phyloP scores from a whole-genome alignment of 2,113 vertebrate genomes.

The Lagopus muta region DNA sequence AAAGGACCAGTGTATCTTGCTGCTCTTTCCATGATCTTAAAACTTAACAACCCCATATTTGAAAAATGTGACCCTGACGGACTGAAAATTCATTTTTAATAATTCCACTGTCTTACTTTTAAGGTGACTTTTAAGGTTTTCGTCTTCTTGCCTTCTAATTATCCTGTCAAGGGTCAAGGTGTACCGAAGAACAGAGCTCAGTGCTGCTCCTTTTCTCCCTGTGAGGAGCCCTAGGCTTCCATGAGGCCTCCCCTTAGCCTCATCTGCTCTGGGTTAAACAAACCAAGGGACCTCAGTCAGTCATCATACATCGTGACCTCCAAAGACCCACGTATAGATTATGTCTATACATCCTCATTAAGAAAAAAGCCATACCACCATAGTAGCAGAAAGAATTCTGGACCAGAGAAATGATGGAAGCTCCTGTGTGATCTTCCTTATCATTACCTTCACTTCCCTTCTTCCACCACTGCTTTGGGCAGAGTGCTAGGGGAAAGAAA shows the following conservation, averaged over 20 bases:
- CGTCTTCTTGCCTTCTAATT: neutral
- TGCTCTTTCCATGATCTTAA: neutral
- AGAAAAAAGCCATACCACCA: neutral
- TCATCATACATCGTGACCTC: too few species aligned
- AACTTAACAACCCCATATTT: neutral
- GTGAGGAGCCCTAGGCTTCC: too few species aligned
- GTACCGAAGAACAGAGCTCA: neutral
- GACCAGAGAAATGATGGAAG: neutral
- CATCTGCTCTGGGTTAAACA: too few species aligned
- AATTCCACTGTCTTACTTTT: neutral
- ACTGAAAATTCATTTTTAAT: neutral
- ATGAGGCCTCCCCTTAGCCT: too few species aligned
- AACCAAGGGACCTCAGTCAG: too few species aligned
- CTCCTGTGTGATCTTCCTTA: neutral
- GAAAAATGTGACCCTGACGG: neutral
- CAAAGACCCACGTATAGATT: too few species aligned
- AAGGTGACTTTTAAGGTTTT: neutral
- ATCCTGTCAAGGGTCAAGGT: neutral
- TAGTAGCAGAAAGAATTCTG: neutral
- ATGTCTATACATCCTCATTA: neutral
- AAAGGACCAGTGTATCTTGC: neutral
- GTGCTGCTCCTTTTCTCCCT: too few species aligned
- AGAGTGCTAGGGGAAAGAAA: neutral
- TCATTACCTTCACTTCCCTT: neutral
- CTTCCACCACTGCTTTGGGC: neutral